A percentile compares a stretch with the other conserved stretches of the same genome.
Evolutionary conservation across 1,140 invertebrate genomes (phyloP).

Genomic region (Brachionus rubens): DNA sequence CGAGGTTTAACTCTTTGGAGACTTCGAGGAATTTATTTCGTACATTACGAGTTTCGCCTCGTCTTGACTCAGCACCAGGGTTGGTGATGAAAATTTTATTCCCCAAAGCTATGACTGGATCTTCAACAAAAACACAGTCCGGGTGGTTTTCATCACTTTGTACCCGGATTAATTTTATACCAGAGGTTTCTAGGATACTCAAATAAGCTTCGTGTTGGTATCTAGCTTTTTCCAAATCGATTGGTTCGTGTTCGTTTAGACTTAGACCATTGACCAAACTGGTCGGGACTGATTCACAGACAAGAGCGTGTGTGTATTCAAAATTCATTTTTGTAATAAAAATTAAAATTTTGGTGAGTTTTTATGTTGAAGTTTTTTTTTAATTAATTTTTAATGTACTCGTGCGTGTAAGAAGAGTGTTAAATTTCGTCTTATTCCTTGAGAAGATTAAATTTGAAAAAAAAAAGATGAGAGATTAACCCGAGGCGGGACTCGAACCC

Average conservation of each 20-base stretch:
- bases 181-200: background rate
- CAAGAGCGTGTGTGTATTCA: constrained; percentile 32
- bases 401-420: too few species aligned
- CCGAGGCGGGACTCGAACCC: constrained; percentile 58
- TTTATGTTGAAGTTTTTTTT: too few species aligned
- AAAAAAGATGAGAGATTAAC: too few species aligned
- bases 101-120: constrained; percentile 7
- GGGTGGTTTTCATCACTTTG: constrained; percentile 6
- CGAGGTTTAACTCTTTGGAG: background rate
- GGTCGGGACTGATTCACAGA: background rate
- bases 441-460: too few species aligned
- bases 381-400: too few species aligned
- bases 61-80: constrained; percentile 7
- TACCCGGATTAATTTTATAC: background rate
- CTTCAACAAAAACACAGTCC: constrained; percentile 42
- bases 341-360: too few species aligned
- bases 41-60: background rate
- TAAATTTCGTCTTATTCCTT: too few species aligned
- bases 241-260: background rate
- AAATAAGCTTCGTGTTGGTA: constrained; percentile 2
- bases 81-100: constrained; percentile 22
- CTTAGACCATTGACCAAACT: background rate
- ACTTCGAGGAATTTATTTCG: background rate
- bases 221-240: background rate
- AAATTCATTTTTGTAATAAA: constrained; percentile 7